These are phyloP conservation scores for Tamandua tetradactyla DNA, from an alignment of 2,797 vertebrate species.

Conservation along the genomic window DNA sequence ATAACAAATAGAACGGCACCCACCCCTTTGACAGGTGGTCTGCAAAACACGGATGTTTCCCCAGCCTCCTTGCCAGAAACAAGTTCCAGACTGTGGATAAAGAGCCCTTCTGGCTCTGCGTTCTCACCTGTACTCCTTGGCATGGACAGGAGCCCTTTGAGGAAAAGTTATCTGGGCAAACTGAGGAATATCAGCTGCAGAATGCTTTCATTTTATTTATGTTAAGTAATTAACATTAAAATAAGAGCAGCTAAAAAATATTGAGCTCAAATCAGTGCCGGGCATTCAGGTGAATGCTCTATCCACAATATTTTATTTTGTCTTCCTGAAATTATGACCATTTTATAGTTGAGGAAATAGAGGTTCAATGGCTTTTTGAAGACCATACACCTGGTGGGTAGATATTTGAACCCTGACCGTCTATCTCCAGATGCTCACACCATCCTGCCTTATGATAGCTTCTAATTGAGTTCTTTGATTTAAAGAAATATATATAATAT, in stretches of 20 bases:
- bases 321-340: background rate
- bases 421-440: background rate
- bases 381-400: background rate
- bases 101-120: background rate
- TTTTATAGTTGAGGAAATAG: slow-evolving; percentile 22
- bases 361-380: background rate
- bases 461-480: background rate
- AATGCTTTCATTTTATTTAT: background rate
- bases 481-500: background rate
- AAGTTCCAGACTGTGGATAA: background rate
- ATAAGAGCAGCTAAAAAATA: background rate
- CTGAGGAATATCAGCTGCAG: background rate
- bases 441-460: background rate
- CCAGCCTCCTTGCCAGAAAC: background rate
- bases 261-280: background rate
- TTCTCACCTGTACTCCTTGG: background rate
- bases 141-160: background rate
- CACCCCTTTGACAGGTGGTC: background rate
- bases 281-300: background rate
- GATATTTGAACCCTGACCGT: background rate
- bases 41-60: background rate
- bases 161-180: background rate
- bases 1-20: background rate
- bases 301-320: background rate
- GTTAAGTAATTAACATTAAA: background rate